Conservation (phyloP, 2,797 vertebrate species). For the Zalophus californianus region DNA sequence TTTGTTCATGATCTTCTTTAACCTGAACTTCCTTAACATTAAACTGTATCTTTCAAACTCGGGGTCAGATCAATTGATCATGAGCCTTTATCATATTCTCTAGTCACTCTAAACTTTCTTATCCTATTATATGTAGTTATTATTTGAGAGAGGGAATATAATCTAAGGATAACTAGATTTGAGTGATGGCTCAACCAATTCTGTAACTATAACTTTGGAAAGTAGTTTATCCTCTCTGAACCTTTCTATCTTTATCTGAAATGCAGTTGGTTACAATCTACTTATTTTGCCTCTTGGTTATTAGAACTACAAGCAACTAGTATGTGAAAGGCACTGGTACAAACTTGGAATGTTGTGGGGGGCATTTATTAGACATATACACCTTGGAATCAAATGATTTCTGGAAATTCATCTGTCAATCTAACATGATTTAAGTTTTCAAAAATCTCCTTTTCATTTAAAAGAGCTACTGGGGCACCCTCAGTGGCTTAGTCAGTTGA, state of each 20-base stretch:
- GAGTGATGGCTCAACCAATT: not conserved
- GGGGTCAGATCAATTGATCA: not conserved
- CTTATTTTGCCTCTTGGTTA: not conserved
- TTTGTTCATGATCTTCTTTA: not conserved
- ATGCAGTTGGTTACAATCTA: not conserved
- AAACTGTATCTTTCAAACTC: not conserved
- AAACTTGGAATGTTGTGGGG: not conserved
- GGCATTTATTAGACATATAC: not conserved
- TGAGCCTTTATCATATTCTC: not conserved
- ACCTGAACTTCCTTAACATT: not conserved
- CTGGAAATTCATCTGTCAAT: not conserved
- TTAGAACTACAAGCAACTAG: not conserved
- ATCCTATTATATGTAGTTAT: not conserved
- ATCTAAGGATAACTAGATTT: not conserved
- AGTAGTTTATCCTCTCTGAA: not conserved
- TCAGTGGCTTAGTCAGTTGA: not conserved
- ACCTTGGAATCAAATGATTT: not conserved
- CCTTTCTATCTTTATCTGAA: not conserved
- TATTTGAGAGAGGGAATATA: not conserved
- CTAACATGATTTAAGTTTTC: not conserved
- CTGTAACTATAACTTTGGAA: not conserved
- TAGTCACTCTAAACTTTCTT: not conserved
- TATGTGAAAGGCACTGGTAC: not conserved
- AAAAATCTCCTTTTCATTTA: not conserved
- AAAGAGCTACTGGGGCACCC: not conserved